Base-by-base conservation (phyloP, 2,888 invertebrate species). In the Mellilla xanthometata region DNA sequence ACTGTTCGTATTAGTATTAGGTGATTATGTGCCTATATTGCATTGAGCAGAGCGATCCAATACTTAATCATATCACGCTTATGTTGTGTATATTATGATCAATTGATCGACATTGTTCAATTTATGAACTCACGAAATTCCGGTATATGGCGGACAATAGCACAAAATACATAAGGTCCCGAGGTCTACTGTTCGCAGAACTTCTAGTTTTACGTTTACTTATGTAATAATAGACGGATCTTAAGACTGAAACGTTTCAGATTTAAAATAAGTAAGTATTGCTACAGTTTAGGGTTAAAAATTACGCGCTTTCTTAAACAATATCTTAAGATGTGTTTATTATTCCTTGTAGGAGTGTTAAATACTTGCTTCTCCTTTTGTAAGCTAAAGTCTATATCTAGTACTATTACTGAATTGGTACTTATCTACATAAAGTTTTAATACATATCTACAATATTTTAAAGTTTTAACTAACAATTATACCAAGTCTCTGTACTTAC, bases 161-260 rank as follows among this genome's bases (percentile, higher is more conserved):
- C n/a, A n/a, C n/a, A n/a, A n/a, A n/a, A n/a, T n/a, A n/a, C n/a
- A n/a, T n/a, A n/a, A n/a, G n/a, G n/a, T n/a, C n/a, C n/a, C n/a
- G n/a, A n/a, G n/a, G n/a, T n/a, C n/a, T n/a, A n/a, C n/a, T n/a
- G n/a, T n/a, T n/a, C n/a, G n/a, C n/a, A n/a, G n/a, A n/a, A n/a
- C n/a, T 19, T 19, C 3, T 19, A 5, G 6, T 19, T 19, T 24
- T 24, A 24, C 8, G 7, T 24, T 24, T 8, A n/a, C n/a, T 24
- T n/a, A n/a, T n/a, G 74, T 75, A 72, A 76, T 82, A 83, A 83
- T 81, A 81, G 79, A 82, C 81, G 77, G 83, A 82, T 81, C 81
- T 82, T 83, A 80, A 84, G 83, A 82, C 81, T 81, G 83, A 82
- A 55, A 56, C 50, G 47, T 62, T 64, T 62, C 60, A 58, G 54